A percentile compares a stretch with the other conserved stretches of the same genome.
phyloP scores from a whole-genome alignment of 1,140 invertebrate species.

The Himalopsyche phryganea region DNA sequence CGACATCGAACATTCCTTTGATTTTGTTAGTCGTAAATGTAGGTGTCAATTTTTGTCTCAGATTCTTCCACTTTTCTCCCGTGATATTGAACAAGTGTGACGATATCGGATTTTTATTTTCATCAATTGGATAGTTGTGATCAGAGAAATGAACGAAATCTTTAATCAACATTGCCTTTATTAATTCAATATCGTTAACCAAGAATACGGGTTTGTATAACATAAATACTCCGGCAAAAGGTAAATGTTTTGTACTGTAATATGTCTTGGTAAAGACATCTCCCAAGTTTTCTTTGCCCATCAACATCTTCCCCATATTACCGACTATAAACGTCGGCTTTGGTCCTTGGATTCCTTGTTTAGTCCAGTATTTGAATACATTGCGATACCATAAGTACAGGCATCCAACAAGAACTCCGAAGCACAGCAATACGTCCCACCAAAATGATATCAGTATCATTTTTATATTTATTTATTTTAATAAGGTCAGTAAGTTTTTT shows the following conservation, averaged over 20 bases:
- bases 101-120: slow-evolving; percentile 49
- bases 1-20: slow-evolving; percentile 51
- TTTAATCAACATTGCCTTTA: slow-evolving; percentile 58
- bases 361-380: slow-evolving; percentile 43
- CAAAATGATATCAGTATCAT: too few relatives aligned
- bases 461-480: too few relatives aligned
- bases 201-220: slow-evolving; percentile 48
- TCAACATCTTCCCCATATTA: slow-evolving; percentile 39
- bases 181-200: slow-evolving; percentile 56
- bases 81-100: slow-evolving; percentile 46
- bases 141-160: slow-evolving; percentile 56
- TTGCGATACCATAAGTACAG: slow-evolving; percentile 26
- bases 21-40: slow-evolving; percentile 59
- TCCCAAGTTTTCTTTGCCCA: slow-evolving; percentile 18
- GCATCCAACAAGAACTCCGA: not conserved
- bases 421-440: too few relatives aligned
- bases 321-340: slow-evolving; percentile 49
- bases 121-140: slow-evolving; percentile 46
- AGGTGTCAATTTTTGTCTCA: slow-evolving; percentile 53
- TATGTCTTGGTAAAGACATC: slow-evolving; percentile 18
- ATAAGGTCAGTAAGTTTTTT: too few relatives aligned
- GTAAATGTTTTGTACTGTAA: slow-evolving; percentile 8
- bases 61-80: slow-evolving; percentile 53
- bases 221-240: slow-evolving; percentile 36
- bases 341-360: slow-evolving; percentile 40